phyloP scores from a whole-genome alignment of 2,113 vertebrate species.

The Corydoras maculifer region DNA sequence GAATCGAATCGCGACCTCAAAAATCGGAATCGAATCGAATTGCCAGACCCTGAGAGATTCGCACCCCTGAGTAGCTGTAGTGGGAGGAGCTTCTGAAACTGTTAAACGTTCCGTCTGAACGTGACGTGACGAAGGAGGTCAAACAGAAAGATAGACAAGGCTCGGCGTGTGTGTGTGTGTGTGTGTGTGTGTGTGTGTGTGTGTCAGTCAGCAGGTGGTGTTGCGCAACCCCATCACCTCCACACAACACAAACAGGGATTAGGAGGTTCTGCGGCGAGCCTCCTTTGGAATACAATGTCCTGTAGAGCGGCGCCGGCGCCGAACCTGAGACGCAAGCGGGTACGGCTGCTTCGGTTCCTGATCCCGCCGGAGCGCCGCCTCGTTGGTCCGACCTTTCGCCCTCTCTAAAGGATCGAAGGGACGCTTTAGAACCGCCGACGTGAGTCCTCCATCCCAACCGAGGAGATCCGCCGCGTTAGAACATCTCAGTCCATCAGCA shows the following conservation, averaged over 20 bases:
- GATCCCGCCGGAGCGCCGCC: background rate
- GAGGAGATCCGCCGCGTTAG: no score
- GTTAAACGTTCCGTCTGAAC: no score
- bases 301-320: background rate
- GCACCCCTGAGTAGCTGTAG: no score
- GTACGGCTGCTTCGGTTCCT: background rate
- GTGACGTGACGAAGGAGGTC: no score
- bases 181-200: background rate
- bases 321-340: background rate
- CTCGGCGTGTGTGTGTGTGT: background rate
- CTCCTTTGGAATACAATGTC: background rate
- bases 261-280: background rate
- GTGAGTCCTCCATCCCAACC: no score
- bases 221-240: conserved; percentile 23
- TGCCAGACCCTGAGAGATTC: no score
- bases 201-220: background rate
- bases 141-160: conserved; percentile 7
- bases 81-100: no score
- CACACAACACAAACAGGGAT: conserved; percentile 16
- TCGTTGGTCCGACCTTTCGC: background rate
- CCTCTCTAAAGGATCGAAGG: background rate
- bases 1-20: no score
- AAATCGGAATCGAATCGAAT: no score
- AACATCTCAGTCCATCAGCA: no score
- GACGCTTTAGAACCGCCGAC: no score